Percentiles rank a stretch among this genome's conserved stretches.
These are phyloP conservation scores for Drosophila erecta DNA, from an alignment of 1,140 invertebrate species.

Conservation along the genomic window DNA sequence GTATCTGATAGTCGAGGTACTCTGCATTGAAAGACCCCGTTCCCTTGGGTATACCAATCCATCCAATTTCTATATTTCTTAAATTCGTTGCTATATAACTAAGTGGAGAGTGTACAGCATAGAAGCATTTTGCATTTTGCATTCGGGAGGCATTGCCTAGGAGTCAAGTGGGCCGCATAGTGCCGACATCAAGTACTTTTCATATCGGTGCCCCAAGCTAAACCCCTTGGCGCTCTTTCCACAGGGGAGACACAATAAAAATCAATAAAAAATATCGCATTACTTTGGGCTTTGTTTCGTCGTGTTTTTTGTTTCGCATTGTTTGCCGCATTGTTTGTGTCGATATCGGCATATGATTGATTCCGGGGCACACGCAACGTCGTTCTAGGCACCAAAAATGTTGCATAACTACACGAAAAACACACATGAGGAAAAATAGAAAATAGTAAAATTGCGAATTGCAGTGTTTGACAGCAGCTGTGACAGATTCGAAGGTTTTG, in stretches of 20 bases:
- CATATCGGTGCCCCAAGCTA: slow-evolving; percentile 24
- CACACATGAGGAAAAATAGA: not conserved
- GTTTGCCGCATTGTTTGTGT: slow-evolving; percentile 49
- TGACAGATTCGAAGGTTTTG: slow-evolving; percentile 41
- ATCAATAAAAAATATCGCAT: slow-evolving; percentile 81
- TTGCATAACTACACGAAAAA: slow-evolving; percentile 67
- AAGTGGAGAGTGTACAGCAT: slow-evolving; percentile 5
- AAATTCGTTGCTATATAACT: slow-evolving; percentile 12
- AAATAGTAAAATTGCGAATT: slow-evolving; percentile 42
- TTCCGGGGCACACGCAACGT: slow-evolving; percentile 56
- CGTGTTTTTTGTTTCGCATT: slow-evolving; percentile 16
- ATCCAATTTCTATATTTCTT: not conserved
- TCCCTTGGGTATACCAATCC: not conserved
- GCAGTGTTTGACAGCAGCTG: slow-evolving; percentile 65
- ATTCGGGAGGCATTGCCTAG: slow-evolving; percentile 31
- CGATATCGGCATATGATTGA: slow-evolving; percentile 79
- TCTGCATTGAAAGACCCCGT: not conserved
- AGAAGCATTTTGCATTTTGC: slow-evolving; percentile 32
- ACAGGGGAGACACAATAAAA: slow-evolving; percentile 52
- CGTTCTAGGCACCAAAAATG: slow-evolving; percentile 53
- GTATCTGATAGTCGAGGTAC: too few species aligned
- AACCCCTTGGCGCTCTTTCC: not conserved
- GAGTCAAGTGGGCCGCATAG: slow-evolving; percentile 69
- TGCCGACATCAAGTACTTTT: slow-evolving; percentile 71
- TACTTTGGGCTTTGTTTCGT: slow-evolving; percentile 68